Percentiles rank a stretch among this genome's conserved stretches.
Evolutionary conservation across 2,113 vertebrate genomes (phyloP).

Genomic region (Xenus cinereus): DNA sequence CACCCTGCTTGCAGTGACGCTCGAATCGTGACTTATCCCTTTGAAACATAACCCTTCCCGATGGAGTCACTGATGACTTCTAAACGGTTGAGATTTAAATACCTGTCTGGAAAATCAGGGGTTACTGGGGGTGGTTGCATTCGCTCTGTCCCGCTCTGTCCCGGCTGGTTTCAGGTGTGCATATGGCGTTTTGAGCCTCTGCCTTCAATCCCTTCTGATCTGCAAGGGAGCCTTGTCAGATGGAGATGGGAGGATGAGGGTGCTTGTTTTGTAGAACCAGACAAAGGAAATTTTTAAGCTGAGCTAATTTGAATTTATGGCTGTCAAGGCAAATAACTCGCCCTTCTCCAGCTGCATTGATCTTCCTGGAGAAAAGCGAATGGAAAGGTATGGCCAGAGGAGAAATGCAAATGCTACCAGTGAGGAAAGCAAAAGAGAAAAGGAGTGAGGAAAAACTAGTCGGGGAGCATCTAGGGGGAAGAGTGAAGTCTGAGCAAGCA

Average conservation of each 20-base stretch:
- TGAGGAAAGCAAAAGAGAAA: not conserved
- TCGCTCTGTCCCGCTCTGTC: rapidly evolving
- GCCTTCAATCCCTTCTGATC: not conserved
- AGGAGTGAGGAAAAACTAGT: not conserved
- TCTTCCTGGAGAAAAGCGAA: not conserved
- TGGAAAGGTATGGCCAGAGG: not conserved
- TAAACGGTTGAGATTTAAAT: rapidly evolving
- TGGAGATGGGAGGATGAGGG: not conserved
- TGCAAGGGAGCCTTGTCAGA: not conserved
- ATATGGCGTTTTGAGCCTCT: rapidly evolving
- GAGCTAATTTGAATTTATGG: not conserved
- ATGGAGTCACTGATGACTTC: rapidly evolving
- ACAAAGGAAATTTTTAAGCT: rapidly evolving
- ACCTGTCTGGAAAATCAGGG: rapidly evolving
- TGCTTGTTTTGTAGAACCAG: not conserved
- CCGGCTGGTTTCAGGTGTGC: not conserved
- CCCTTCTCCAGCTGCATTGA: not conserved
- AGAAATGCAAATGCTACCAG: not conserved
- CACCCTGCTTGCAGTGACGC: not conserved
- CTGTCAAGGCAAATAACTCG: not conserved
- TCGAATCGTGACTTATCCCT: rapidly evolving
- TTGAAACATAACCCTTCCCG: not conserved
- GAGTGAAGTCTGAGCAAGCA: not conserved
- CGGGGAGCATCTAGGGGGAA: rapidly evolving
- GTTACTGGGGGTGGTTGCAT: rapidly evolving